Evolutionary conservation across 2,113 vertebrate species (phyloP).

Genomic region (Cyprinodon variegatus): DNA sequence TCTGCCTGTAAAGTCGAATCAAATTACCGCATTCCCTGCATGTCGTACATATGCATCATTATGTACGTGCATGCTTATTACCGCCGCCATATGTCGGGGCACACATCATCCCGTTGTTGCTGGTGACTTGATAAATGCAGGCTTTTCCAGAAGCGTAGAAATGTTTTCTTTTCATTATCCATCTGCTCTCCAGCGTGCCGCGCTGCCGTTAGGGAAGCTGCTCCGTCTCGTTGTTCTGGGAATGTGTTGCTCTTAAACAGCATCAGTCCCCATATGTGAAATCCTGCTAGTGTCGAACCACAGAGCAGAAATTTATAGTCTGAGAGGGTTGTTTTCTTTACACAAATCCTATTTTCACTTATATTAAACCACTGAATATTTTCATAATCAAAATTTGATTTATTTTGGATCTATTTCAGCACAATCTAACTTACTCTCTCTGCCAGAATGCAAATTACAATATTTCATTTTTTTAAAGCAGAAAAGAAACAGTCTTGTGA

Average conservation of each 20-base stretch:
- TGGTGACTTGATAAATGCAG: slow-evolving; percentile 43
- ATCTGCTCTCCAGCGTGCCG: slow-evolving; percentile 18
- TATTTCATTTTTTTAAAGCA: too few relatives aligned
- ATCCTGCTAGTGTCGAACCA: background rate
- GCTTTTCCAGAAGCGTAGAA: slow-evolving; percentile 29
- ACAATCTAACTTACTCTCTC: background rate
- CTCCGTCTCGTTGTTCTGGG: slow-evolving; percentile 5
- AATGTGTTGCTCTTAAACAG: background rate
- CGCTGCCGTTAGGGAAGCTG: slow-evolving; percentile 29
- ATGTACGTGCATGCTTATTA: slow-evolving; percentile 57
- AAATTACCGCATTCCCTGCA: slow-evolving; percentile 42
- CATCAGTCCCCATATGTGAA: background rate
- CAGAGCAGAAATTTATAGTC: background rate
- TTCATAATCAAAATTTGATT: background rate
- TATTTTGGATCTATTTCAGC: background rate
- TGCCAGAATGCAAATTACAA: too few relatives aligned
- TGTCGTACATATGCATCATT: slow-evolving; percentile 44
- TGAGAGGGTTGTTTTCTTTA: background rate
- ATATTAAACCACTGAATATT: background rate
- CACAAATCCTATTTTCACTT: background rate
- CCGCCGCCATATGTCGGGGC: slow-evolving; percentile 51
- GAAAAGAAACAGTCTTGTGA: too few relatives aligned
- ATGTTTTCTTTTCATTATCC: slow-evolving; percentile 11
- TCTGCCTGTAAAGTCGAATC: slow-evolving; percentile 53
- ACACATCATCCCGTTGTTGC: slow-evolving; percentile 5